Percentiles rank a stretch among this genome's conserved stretches.
phyloP scores from a whole-genome alignment of 2,113 vertebrate genomes.

The Sinocyclocheilus rhinocerous region DNA sequence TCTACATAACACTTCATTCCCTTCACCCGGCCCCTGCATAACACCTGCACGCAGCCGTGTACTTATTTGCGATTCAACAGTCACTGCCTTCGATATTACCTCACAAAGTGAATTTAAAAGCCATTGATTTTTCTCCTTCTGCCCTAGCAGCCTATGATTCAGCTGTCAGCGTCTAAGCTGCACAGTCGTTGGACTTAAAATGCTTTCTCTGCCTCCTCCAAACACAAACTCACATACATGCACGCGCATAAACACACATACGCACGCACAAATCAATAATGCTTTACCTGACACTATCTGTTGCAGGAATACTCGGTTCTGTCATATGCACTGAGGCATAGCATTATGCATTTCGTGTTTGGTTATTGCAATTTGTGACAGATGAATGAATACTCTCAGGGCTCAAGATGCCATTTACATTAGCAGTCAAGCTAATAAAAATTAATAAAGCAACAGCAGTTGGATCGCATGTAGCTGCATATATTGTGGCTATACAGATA shows the following conservation, averaged over 20 bases:
- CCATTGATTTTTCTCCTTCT: constrained; percentile 46
- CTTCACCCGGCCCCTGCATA: constrained; percentile 21
- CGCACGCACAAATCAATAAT: constrained; percentile 38
- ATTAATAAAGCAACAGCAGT: constrained; percentile 26
- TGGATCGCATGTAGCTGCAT: constrained; percentile 40
- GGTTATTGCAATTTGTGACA: constrained; percentile 49
- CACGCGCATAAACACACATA: constrained; percentile 22
- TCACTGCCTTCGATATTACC: constrained; percentile 42
- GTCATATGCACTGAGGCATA: constrained; percentile 48
- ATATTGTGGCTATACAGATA: constrained; percentile 35
- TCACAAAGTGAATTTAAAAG: constrained; percentile 57
- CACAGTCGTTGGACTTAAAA: constrained; percentile 31
- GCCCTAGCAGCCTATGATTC: constrained; percentile 49
- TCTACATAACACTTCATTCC: constrained; percentile 30
- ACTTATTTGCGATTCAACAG: constrained; percentile 40
- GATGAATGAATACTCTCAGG: constrained; percentile 56
- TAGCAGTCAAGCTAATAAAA: constrained; percentile 54
- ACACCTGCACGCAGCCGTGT: constrained; percentile 24
- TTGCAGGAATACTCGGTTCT: constrained; percentile 44
- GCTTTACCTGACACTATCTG: constrained; percentile 51
- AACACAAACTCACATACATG: constrained; percentile 35
- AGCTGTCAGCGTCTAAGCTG: constrained; percentile 36
- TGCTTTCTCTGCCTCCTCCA: constrained; percentile 23
- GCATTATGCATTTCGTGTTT: constrained; percentile 54
- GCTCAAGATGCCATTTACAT: constrained; percentile 51